Base-by-base conservation (phyloP, 2,888 invertebrate species). In the Ochropleura leucogaster region DNA sequence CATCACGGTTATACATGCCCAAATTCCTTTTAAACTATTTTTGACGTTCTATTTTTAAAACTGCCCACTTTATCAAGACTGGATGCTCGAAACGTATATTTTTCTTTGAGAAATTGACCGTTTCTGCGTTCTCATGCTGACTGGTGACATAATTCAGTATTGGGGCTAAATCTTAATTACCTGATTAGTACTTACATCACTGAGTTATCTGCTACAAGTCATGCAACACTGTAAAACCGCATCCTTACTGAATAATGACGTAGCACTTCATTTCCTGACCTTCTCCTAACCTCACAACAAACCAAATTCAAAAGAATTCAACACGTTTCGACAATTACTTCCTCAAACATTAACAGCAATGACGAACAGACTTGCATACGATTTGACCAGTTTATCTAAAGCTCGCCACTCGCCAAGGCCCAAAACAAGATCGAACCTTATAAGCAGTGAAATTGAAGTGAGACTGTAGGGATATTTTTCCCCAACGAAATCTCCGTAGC, bases 261-360 rank as follows among this genome's bases (percentile, higher is more conserved):
- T 14, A 40, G 72, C 79, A 64, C 20, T 64, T 71, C 53, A 55
- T 47, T 46, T 64, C 53, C 47, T 67, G 67, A 68, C 84, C 84
- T 83, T 70, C 79, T 66, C 42, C 77, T 68, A 70, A 72, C 67
- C 74, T 68, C 59, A 71, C 40, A 40, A 49, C 70, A 84, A 62
- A 65, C 20, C 53, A 70, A 79, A 80, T 68, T 46, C 46, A 70
- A 70, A 73, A 64, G 65, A 80, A 47, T 40, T 60, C 84, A 74
- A 74, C 75, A 80, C 60, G 75, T 75, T 84, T 74, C 57, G 67
- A 53, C 47, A 59, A 18, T 44, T 62, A 74, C 83, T 85, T 85
- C 87, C 85, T 80, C 68, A 59, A 67, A 76, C 68, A 85, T 85
- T 75, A 76, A 59, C 66, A 65, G 12, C 53, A 49, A 72, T 77